Conservation (phyloP, 2,888 invertebrate genomes). For the Patella caerulea region DNA sequence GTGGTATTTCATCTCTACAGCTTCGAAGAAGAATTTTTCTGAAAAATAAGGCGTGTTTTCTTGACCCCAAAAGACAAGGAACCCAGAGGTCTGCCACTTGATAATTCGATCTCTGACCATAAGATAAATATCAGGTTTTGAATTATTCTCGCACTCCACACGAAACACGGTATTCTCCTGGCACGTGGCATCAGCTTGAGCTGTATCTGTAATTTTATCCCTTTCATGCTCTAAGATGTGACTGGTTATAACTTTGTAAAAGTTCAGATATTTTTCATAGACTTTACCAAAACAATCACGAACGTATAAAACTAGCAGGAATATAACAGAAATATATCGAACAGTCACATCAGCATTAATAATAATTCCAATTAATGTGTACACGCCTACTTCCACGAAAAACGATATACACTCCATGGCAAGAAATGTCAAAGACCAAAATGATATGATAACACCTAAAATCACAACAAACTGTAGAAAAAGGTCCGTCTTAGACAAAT, state of each 20-base stretch:
- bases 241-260: conserved; percentile 51
- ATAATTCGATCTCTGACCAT: conserved; percentile 23
- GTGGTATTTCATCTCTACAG: conserved; percentile 49
- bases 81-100: conserved; percentile 52
- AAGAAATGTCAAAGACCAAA: conserved; percentile 57
- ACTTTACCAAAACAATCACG: conserved; percentile 62
- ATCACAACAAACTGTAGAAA: conserved; percentile 44
- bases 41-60: conserved; percentile 54
- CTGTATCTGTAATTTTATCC: conserved; percentile 43
- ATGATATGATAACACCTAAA: conserved; percentile 48
- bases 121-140: conserved; percentile 34
- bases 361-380: conserved; percentile 65
- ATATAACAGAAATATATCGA: conserved; percentile 57
- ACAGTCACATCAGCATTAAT: conserved; percentile 59
- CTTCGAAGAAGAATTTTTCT: conserved; percentile 48
- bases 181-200: conserved; percentile 32
- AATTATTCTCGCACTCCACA: conserved; percentile 42
- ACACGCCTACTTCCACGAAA: conserved; percentile 61
- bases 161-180: conserved; percentile 62
- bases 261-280: conserved; percentile 57
- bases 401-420: conserved; percentile 62
- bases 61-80: conserved; percentile 55
- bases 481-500: conserved; percentile 21
- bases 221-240: conserved; percentile 29
- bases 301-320: conserved; percentile 59